These are phyloP conservation scores for Parelbella ahira DNA, from an alignment of 2,888 invertebrate species.

Conservation along the genomic window DNA sequence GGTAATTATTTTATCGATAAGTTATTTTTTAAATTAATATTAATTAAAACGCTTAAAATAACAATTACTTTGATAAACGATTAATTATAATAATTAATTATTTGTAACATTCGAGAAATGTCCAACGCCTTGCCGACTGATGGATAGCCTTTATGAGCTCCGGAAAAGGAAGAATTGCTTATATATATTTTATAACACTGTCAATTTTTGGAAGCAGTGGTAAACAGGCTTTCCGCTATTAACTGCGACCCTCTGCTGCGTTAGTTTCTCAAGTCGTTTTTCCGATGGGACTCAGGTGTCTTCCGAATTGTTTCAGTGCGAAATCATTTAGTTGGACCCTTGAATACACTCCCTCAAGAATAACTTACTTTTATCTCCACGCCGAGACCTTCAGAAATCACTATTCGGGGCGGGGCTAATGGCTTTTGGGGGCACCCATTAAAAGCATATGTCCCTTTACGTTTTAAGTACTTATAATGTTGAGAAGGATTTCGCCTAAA, in stretches of 20 bases:
- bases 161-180: too few relatives aligned
- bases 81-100: too few relatives aligned
- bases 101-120: too few relatives aligned
- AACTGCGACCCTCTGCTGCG: constrained; percentile 24
- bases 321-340: constrained; percentile 50
- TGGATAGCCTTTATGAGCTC: too few relatives aligned
- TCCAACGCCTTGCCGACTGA: too few relatives aligned
- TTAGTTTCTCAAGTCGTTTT: constrained; percentile 31
- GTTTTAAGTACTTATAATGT: constrained; percentile 20
- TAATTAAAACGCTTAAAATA: too few relatives aligned
- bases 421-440: constrained; percentile 23
- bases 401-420: constrained; percentile 21
- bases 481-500: constrained; percentile 20
- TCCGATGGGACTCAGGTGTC: constrained; percentile 52
- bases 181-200: too few relatives aligned
- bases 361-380: constrained; percentile 35
- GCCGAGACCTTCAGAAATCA: constrained; percentile 25
- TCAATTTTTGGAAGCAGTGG: too few relatives aligned
- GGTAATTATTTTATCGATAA: too few relatives aligned
- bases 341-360: constrained; percentile 47
- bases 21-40: too few relatives aligned
- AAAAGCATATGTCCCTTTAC: constrained; percentile 20
- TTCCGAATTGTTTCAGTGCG: constrained; percentile 47
- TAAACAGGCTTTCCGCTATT: too few relatives aligned
- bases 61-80: too few relatives aligned